A percentile compares a stretch with the other conserved stretches of the same genome.
phyloP scores from a whole-genome alignment of 2,888 invertebrate species.

The Melipona beecheii region DNA sequence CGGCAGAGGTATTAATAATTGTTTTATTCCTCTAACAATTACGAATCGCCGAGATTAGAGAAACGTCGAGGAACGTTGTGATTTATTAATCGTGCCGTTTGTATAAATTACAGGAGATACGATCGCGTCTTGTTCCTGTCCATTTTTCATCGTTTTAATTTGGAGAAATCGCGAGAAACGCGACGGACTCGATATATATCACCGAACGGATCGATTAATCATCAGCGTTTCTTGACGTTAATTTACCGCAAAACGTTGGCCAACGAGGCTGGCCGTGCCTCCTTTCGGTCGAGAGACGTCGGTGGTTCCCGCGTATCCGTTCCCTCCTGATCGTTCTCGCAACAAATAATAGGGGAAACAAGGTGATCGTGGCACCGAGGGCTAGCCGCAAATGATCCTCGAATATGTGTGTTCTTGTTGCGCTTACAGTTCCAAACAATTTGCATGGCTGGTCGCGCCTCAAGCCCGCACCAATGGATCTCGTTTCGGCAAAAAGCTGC shows the following conservation, averaged over 20 bases:
- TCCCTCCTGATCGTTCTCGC: constrained; percentile 18
- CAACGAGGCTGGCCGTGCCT: neutral
- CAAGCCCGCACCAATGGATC: constrained; percentile 38
- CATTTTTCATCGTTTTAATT: constrained; percentile 18
- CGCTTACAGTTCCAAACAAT: constrained; percentile 44
- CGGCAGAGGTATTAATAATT: neutral
- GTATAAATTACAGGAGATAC: neutral
- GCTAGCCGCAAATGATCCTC: constrained; percentile 51
- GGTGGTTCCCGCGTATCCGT: constrained; percentile 3
- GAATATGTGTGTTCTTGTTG: constrained; percentile 45
- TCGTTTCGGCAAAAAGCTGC: constrained; percentile 31
- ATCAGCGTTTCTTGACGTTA: constrained; percentile 38
- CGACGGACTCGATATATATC: neutral
- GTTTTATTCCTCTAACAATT: neutral
- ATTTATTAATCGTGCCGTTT: neutral
- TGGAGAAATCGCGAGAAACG: neutral
- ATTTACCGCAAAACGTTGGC: constrained; percentile 47
- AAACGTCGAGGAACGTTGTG: neutral
- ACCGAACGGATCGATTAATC: constrained; percentile 43
- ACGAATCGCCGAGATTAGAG: neutral
- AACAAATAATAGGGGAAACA: constrained; percentile 52
- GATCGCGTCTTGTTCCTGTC: neutral
- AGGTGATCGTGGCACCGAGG: constrained; percentile 40
- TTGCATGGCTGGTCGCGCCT: constrained; percentile 35
- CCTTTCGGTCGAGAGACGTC: neutral